These are phyloP conservation scores for Elysia chlorotica DNA, from an alignment of 1,140 invertebrate species.

Conservation along the genomic window DNA sequence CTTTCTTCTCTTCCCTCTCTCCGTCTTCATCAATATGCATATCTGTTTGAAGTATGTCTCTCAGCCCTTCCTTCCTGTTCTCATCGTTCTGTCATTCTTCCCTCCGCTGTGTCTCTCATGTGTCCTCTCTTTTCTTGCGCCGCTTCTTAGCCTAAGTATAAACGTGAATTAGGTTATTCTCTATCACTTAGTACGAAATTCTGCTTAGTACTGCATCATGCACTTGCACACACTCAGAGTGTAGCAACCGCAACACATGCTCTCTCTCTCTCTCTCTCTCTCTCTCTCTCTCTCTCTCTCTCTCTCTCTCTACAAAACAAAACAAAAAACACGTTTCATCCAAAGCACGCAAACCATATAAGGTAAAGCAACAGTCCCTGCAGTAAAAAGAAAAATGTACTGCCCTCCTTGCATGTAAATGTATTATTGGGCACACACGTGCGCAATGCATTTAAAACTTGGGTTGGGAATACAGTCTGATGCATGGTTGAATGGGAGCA, in stretches of 20 bases:
- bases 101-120: neutral
- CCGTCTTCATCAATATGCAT: neutral
- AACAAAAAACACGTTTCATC: neutral
- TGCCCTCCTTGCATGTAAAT: neutral
- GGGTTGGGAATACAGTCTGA: no score
- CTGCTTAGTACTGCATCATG: no score
- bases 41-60: no score
- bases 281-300: constrained; percentile 3
- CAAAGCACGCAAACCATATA: neutral
- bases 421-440: no score
- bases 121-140: neutral
- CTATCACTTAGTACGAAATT: no score
- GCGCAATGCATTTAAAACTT: no score
- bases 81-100: no score
- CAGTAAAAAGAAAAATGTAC: neutral
- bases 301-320: neutral
- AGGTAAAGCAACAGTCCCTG: neutral
- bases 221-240: no score
- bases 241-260: neutral
- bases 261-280: neutral
- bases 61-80: no score
- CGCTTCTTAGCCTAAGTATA: neutral
- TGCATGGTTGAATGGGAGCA: no score
- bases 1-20: neutral
- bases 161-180: no score